Base-by-base conservation (phyloP, 2,888 invertebrate species). In the Cryptus viduatorius region DNA sequence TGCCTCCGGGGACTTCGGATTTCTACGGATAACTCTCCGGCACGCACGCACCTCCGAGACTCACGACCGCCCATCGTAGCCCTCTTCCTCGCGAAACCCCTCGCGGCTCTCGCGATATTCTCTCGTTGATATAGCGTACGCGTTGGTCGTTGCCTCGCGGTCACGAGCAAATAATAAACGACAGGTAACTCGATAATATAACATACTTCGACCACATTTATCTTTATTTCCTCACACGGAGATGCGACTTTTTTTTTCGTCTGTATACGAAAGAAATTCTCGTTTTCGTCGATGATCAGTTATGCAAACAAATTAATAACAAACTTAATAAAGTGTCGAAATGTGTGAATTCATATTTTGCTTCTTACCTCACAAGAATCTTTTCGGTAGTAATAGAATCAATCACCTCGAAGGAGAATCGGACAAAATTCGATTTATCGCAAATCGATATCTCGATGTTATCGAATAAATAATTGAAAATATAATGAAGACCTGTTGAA, bases 11-110 rank as follows among this genome's bases (percentile, higher is more conserved):
- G 29, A 67, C 76, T 85, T 79, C 65, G 79, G 84, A 85, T 85
- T 79, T 67, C 71, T 31, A 37, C 76, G 82, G 84, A 85, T 85
- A 85, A 85, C 76, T 76, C 76, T 61, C 24, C 24, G 64, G 76
- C 86, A 80, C 81, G 79, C 79, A 79, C 72, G 82, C 80, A 83
- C 85, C 67, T 37, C 53, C 59, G 31, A 59, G 19, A 14, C 77
- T 67, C 37, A 65, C 67, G 64, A 44, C 79, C 79, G 71, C 79
- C 82, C 84, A 82, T 85, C 76, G 65, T 37, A 67, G 87, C 87
- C 87, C 87, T 89, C 87, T 89, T 87, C 89, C 24, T 84, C 79
- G 86, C 88, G 85, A 87, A 37, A 37, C 37, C 87, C 87, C 86
- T 59, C 87, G 87, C 84, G 83, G 84, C 84, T 79, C 78, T 82